These are phyloP conservation scores for Fulmarus glacialis DNA, from an alignment of 2,113 vertebrate species.

Conservation along the genomic window DNA sequence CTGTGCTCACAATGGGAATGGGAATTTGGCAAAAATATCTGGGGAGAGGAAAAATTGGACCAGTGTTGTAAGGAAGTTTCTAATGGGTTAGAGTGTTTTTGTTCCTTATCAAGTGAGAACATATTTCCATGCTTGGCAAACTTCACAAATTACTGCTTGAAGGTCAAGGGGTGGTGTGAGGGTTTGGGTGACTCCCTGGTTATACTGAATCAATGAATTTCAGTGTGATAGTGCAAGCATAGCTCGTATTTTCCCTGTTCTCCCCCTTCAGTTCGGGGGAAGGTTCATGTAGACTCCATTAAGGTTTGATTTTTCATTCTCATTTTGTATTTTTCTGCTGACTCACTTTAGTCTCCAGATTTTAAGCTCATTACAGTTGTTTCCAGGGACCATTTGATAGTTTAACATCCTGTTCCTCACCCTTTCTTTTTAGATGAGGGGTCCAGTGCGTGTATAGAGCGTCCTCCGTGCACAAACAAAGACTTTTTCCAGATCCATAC, in stretches of 20 bases:
- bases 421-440: conserved; percentile 84
- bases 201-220: neutral
- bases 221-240: neutral
- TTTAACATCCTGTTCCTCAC: neutral
- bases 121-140: neutral
- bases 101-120: neutral
- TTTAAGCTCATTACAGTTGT: accelerated
- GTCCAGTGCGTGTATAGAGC: conserved; percentile 79
- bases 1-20: neutral
- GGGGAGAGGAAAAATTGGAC: neutral
- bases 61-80: neutral
- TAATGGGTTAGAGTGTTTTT: neutral
- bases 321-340: neutral
- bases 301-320: neutral
- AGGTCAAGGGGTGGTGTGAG: neutral
- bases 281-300: neutral
- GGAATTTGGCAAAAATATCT: neutral
- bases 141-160: neutral
- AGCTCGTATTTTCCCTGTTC: neutral
- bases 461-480: conserved; percentile 86
- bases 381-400: neutral
- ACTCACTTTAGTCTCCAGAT: neutral
- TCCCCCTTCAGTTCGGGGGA: neutral
- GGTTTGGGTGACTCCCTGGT: neutral
- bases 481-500: conserved; percentile 96